These are phyloP conservation scores for Rhamphomyia laevipes DNA, from an alignment of 2,888 invertebrate species.

Conservation along the genomic window DNA sequence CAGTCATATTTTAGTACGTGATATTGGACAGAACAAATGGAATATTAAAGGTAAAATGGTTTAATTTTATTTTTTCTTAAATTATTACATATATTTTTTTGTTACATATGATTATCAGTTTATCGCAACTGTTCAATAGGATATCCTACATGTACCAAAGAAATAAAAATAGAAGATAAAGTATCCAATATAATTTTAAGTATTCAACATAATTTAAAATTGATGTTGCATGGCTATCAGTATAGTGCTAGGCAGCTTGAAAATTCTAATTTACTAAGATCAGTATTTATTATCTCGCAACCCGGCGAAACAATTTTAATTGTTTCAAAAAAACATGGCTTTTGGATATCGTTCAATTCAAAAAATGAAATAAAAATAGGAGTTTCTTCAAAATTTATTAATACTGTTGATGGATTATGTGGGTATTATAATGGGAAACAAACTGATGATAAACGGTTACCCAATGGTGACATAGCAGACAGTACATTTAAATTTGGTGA, in stretches of 20 bases:
- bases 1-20: constrained; percentile 64
- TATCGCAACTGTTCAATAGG: constrained; percentile 50
- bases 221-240: constrained; percentile 56
- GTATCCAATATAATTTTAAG: constrained; percentile 41
- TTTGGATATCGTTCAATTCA: constrained; percentile 59
- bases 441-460: constrained; percentile 57
- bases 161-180: constrained; percentile 49
- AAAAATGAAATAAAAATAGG: constrained; percentile 60
- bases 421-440: constrained; percentile 59
- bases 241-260: constrained; percentile 33
- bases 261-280: constrained; percentile 31
- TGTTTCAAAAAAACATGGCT: constrained; percentile 56
- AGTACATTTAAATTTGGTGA: constrained; percentile 62
- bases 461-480: constrained; percentile 49
- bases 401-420: constrained; percentile 65
- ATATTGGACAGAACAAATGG: constrained; percentile 56
- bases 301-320: constrained; percentile 59
- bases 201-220: constrained; percentile 46
- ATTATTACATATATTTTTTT: neutral
- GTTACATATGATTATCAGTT: constrained; percentile 35
- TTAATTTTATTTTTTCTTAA: neutral
- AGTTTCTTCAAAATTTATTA: constrained; percentile 48
- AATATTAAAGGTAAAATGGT: constrained; percentile 50
- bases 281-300: constrained; percentile 52
- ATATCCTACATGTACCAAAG: constrained; percentile 47